A percentile compares a stretch with the other conserved stretches of the same genome.
phyloP scores from a whole-genome alignment of 2,888 invertebrate genomes.

The Aspidiotus destructor region DNA sequence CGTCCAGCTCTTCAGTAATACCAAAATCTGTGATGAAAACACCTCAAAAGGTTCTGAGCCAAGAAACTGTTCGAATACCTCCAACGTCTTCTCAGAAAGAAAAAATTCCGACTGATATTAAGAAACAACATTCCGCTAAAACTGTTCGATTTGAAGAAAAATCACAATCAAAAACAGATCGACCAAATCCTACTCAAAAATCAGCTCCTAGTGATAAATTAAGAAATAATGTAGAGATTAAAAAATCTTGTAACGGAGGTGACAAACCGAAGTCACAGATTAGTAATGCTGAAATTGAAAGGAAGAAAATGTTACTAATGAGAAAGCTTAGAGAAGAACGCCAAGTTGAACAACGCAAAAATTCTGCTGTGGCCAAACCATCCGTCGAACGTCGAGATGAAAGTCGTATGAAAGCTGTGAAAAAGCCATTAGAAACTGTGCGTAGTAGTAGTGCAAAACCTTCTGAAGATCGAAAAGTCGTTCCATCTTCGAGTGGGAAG shows the following conservation, averaged over 20 bases:
- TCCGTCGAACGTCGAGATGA: background rate
- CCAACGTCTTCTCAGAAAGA: background rate
- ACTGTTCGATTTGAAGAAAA: background rate
- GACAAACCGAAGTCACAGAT: background rate
- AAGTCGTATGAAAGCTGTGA: background rate
- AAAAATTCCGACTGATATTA: background rate
- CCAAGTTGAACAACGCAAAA: background rate
- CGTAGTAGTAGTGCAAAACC: background rate
- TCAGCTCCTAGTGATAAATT: background rate
- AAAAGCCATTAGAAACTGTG: background rate
- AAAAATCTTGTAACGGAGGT: too few species aligned
- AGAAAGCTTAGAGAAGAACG: background rate
- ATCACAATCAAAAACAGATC: background rate
- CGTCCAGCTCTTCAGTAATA: background rate
- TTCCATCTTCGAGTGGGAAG: background rate
- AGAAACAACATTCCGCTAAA: too few species aligned
- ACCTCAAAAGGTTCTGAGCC: background rate
- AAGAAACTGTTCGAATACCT: background rate
- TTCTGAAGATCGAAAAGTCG: background rate
- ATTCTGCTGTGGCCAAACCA: background rate
- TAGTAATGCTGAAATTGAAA: background rate
- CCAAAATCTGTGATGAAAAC: background rate
- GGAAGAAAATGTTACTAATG: background rate
- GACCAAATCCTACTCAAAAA: background rate
- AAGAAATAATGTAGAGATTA: background rate